Evolutionary conservation across 2,113 vertebrate genomes (phyloP).

Genomic region (Sinocyclocheilus grahami): DNA sequence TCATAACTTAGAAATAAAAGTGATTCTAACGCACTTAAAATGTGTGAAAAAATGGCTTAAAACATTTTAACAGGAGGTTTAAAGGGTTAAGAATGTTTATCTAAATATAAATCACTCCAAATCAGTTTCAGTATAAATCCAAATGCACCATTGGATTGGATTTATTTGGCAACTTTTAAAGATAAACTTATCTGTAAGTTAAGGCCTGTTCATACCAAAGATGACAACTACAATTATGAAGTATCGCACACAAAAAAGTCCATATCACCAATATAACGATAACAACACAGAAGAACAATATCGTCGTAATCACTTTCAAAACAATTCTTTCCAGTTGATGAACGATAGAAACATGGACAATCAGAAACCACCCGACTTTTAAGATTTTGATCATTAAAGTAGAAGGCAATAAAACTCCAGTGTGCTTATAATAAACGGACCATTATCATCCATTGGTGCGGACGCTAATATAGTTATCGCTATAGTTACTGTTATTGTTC

Average conservation of each 20-base stretch:
- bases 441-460: neutral
- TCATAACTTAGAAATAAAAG: neutral
- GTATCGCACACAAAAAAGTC: neutral
- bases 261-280: neutral
- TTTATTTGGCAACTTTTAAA: neutral
- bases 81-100: neutral
- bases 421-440: neutral
- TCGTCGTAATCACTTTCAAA: neutral
- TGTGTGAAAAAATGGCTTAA: neutral
- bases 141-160: neutral
- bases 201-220: neutral
- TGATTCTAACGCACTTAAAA: neutral
- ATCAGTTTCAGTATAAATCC: neutral
- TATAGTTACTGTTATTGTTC: neutral
- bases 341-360: neutral
- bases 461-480: neutral
- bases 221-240: neutral
- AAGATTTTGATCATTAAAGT: too few relatives aligned
- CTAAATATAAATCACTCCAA: neutral
- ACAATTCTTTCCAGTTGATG: neutral
- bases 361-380: neutral
- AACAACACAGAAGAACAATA: neutral
- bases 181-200: neutral
- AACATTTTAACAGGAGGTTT: neutral
- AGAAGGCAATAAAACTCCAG: neutral